Conservation (phyloP, 2,797 vertebrate species). For the Ammospiza maritima region DNA sequence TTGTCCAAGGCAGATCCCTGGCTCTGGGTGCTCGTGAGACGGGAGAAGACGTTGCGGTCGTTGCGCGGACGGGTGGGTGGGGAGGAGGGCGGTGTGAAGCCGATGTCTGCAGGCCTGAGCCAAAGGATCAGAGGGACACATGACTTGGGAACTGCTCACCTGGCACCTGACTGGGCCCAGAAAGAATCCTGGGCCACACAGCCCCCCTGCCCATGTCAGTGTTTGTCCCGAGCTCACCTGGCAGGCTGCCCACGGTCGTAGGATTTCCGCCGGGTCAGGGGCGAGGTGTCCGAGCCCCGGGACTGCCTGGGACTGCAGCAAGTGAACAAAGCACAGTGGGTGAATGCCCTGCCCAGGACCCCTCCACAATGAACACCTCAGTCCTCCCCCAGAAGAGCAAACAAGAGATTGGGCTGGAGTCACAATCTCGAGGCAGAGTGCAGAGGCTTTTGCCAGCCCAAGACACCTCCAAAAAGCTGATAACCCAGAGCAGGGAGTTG, state of each 20-base stretch:
- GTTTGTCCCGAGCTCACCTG: constrained; percentile 76
- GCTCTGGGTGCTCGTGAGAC: constrained; percentile 94
- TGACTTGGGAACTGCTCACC: neutral
- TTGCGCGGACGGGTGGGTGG: constrained; percentile 93
- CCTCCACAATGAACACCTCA: neutral
- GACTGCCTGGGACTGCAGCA: constrained; percentile 91
- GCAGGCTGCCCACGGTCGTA: constrained; percentile 89
- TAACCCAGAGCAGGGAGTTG: neutral
- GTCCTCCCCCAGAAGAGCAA: neutral
- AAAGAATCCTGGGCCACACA: neutral
- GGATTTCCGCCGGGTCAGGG: constrained; percentile 92
- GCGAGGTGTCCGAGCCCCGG: constrained; percentile 89
- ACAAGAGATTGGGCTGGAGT: neutral
- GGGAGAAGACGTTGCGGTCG: constrained; percentile 96
- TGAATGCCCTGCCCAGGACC: neutral
- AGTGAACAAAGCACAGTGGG: neutral
- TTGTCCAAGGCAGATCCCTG: constrained; percentile 96
- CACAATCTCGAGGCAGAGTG: accelerated
- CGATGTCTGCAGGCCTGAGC: constrained; percentile 85
- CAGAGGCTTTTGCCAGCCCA: neutral
- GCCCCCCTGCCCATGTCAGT: neutral
- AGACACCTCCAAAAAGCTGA: neutral
- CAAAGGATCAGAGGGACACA: constrained; percentile 6
- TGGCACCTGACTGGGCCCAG: neutral
- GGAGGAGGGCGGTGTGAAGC: constrained; percentile 93